These are phyloP conservation scores for Crematogaster levior DNA, from an alignment of 2,888 invertebrate genomes.

Conservation along the genomic window DNA sequence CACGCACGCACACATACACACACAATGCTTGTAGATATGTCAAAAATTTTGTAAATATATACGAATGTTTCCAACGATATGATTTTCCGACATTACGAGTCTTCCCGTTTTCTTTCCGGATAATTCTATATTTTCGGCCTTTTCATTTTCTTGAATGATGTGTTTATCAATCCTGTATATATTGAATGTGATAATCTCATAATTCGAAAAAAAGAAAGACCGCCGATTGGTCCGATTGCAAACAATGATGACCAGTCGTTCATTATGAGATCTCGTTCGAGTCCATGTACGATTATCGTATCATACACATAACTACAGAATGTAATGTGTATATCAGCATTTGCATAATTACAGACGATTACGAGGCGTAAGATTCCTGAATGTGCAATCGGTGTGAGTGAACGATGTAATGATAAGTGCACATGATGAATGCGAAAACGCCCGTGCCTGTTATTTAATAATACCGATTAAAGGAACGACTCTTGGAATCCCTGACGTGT, in stretches of 20 bases:
- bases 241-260: constrained; percentile 48
- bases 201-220: constrained; percentile 13
- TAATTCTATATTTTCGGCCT: too few species aligned
- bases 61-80: constrained; percentile 15
- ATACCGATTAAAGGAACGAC: constrained; percentile 61
- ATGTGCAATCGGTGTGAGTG: constrained; percentile 58
- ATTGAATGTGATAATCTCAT: constrained; percentile 8
- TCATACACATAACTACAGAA: constrained; percentile 30
- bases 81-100: constrained; percentile 28
- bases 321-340: constrained; percentile 56
- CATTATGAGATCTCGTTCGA: constrained; percentile 50
- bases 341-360: constrained; percentile 70
- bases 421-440: constrained; percentile 61
- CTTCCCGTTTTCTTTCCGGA: constrained; percentile 28
- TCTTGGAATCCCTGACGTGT: constrained; percentile 9
- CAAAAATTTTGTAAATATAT: constrained; percentile 44
- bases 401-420: constrained; percentile 60
- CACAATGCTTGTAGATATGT: neutral
- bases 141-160: constrained; percentile 39
- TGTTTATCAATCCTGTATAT: constrained; percentile 3
- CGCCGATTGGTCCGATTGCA: constrained; percentile 1
- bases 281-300: constrained; percentile 44
- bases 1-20: neutral
- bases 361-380: constrained; percentile 50
- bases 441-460: constrained; percentile 48